Conservation (phyloP, 2,888 invertebrate species). For the Rotaria macrura region DNA sequence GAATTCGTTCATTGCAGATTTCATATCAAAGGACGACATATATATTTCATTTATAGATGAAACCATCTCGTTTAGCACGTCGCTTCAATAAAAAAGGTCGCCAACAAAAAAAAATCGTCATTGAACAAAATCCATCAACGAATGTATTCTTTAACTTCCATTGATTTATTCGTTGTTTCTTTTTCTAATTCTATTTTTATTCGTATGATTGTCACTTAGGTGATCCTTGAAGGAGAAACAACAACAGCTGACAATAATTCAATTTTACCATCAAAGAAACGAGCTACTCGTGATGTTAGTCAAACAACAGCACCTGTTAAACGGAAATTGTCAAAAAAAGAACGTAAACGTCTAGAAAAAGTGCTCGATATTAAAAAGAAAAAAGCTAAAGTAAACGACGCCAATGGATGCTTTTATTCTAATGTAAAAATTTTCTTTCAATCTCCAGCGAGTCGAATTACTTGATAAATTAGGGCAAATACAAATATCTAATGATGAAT, state of each 20-base stretch:
- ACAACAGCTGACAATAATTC: neutral
- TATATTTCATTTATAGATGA: neutral
- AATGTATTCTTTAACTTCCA: neutral
- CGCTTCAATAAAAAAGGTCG: conserved; percentile 7
- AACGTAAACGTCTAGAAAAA: conserved; percentile 29
- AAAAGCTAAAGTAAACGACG: conserved; percentile 22
- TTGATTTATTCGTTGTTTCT: neutral
- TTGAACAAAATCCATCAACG: neutral
- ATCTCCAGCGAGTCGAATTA: conserved; percentile 9
- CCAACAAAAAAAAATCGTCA: neutral
- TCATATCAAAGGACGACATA: neutral
- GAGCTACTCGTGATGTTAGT: neutral
- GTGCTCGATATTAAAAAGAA: conserved; percentile 29
- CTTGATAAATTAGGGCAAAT: conserved; percentile 24
- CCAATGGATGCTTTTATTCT: too few species aligned
- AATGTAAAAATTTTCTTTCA: too few species aligned
- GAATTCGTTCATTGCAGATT: too few species aligned
- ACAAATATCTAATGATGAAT: conserved; percentile 25
- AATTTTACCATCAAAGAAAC: conserved; percentile 10
- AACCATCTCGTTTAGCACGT: neutral
- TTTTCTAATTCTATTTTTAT: too few species aligned
- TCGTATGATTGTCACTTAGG: neutral
- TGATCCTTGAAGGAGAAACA: neutral
- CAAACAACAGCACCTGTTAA: neutral
- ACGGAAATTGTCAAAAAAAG: conserved; percentile 28